These are phyloP conservation scores for Coenonympha arcania DNA, from an alignment of 2,888 invertebrate genomes.

Conservation along the genomic window DNA sequence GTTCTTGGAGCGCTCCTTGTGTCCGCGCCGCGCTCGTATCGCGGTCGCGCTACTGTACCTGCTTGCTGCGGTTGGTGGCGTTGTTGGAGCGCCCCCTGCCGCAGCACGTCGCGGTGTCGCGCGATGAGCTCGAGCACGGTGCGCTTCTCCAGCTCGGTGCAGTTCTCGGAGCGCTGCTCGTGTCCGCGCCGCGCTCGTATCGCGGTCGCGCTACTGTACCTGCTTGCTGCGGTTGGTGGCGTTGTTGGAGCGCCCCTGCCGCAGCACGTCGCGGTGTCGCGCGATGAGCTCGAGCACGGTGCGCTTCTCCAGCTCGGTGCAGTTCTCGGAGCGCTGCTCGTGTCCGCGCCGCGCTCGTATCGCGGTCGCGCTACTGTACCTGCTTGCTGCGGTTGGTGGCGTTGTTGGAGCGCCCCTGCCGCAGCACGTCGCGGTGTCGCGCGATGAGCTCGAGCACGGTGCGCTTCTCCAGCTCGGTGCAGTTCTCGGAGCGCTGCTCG, in stretches of 20 bases:
- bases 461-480: slow-evolving; percentile 69
- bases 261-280: slow-evolving; percentile 66
- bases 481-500: slow-evolving; percentile 72
- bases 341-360: slow-evolving; percentile 65
- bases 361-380: slow-evolving; percentile 36
- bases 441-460: slow-evolving; percentile 70
- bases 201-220: slow-evolving; percentile 45
- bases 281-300: slow-evolving; percentile 70
- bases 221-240: slow-evolving; percentile 54
- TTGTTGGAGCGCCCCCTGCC: slow-evolving; percentile 73
- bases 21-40: slow-evolving; percentile 65
- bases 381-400: slow-evolving; percentile 62
- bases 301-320: slow-evolving; percentile 69
- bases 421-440: slow-evolving; percentile 66
- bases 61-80: slow-evolving; percentile 57
- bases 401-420: slow-evolving; percentile 72
- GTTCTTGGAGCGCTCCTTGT: slow-evolving; percentile 72
- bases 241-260: slow-evolving; percentile 72
- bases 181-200: slow-evolving; percentile 67
- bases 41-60: slow-evolving; percentile 44
- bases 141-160: slow-evolving; percentile 69
- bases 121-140: slow-evolving; percentile 70
- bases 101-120: slow-evolving; percentile 66
- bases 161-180: slow-evolving; percentile 72
- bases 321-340: slow-evolving; percentile 72